A percentile compares a stretch with the other conserved stretches of the same genome.
phyloP scores from a whole-genome alignment of 2,888 invertebrate species.

The Agrypnus murinus region DNA sequence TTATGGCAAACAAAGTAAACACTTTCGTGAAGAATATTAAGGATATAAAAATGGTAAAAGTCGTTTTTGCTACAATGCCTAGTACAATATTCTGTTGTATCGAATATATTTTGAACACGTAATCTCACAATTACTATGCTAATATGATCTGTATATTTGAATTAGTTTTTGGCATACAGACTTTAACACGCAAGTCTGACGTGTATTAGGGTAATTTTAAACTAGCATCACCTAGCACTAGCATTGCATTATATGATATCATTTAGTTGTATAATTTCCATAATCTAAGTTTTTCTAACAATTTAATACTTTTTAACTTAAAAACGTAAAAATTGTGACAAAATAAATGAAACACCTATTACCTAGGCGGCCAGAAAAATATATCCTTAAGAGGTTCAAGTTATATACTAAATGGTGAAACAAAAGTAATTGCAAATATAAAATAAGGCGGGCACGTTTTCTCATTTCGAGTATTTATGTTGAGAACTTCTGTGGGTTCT shows the following conservation, averaged over 20 bases:
- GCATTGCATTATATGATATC: too few species aligned
- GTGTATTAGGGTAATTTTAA: constrained; percentile 19
- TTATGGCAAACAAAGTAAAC: too few species aligned
- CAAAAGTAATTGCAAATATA: constrained; percentile 12
- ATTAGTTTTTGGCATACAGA: constrained; percentile 39
- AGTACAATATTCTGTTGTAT: too few species aligned
- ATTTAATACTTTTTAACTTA: too few species aligned
- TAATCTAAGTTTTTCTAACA: too few species aligned
- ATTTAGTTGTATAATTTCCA: too few species aligned
- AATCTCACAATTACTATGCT: constrained; percentile 42
- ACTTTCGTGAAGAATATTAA: too few species aligned
- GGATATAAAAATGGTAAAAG: too few species aligned
- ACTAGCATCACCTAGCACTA: too few species aligned
- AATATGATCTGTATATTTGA: constrained; percentile 45
- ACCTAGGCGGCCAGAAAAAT: background rate
- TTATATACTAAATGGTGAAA: constrained; percentile 5
- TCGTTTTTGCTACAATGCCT: too few species aligned
- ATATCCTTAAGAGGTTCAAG: background rate
- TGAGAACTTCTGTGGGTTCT: constrained; percentile 7
- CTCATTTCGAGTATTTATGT: constrained; percentile 8
- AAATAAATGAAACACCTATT: too few species aligned
- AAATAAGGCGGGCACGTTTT: constrained; percentile 4
- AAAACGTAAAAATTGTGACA: too few species aligned
- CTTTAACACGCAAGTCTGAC: constrained; percentile 38
- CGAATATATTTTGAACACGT: constrained; percentile 35